Percentiles rank a stretch among this genome's conserved stretches.
These are phyloP conservation scores for Acleris sparsana DNA, from an alignment of 2,888 invertebrate species.

Conservation along the genomic window DNA sequence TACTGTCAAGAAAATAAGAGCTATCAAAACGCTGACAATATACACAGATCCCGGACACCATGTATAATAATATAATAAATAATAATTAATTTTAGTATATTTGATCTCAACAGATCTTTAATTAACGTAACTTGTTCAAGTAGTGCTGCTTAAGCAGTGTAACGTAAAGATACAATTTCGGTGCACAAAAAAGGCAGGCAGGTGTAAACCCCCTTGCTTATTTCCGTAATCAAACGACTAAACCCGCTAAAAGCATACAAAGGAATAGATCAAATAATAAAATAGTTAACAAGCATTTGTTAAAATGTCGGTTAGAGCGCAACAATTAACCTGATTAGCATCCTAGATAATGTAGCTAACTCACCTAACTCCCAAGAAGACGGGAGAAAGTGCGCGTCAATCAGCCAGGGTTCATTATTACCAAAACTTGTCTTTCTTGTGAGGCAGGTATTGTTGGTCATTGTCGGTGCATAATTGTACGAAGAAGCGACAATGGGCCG, in stretches of 20 bases:
- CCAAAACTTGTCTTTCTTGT: constrained; percentile 71
- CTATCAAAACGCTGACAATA: too few relatives aligned
- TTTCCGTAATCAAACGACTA: background rate
- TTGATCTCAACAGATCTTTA: too few relatives aligned
- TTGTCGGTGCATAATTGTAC: constrained; percentile 72
- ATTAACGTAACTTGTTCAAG: too few relatives aligned
- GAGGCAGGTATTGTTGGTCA: constrained; percentile 57
- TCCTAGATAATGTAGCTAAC: constrained; percentile 57
- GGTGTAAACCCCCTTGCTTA: constrained; percentile 5
- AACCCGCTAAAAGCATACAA: constrained; percentile 3
- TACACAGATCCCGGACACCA: too few relatives aligned
- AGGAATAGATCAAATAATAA: constrained; percentile 18
- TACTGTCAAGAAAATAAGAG: too few relatives aligned
- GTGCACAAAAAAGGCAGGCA: background rate
- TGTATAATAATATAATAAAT: too few relatives aligned
- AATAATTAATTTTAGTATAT: too few relatives aligned
- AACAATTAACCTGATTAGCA: constrained; percentile 39
- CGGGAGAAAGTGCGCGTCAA: constrained; percentile 69
- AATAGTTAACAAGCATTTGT: constrained; percentile 28
- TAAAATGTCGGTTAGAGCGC: constrained; percentile 18
- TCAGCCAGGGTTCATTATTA: constrained; percentile 66
- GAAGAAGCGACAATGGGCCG: constrained; percentile 66
- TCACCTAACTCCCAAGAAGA: constrained; percentile 47
- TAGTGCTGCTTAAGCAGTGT: too few relatives aligned
- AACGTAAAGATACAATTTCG: too few relatives aligned